These are phyloP conservation scores for Eupelmus urozonus DNA, from an alignment of 2,888 invertebrate species.

Conservation along the genomic window DNA sequence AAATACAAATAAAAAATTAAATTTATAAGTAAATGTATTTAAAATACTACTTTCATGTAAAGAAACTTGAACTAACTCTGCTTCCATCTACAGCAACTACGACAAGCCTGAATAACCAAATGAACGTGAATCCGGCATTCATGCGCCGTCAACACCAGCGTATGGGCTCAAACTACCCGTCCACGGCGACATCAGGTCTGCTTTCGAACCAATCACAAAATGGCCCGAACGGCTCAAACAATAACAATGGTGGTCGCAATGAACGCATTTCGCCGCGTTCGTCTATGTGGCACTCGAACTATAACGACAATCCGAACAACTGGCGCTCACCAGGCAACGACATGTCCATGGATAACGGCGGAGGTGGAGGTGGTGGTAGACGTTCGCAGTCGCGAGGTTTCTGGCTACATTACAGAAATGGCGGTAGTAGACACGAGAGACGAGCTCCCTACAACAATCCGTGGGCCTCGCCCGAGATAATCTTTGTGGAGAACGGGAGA, in stretches of 20 bases:
- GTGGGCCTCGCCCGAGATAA: conserved; percentile 49
- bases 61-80: too few species aligned
- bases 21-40: too few species aligned
- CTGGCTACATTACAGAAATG: conserved; percentile 45
- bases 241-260: conserved; percentile 9
- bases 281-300: conserved; percentile 59
- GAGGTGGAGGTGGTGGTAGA: conserved; percentile 16
- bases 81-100: conserved; percentile 35
- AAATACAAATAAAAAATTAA: too few species aligned
- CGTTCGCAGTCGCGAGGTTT: conserved; percentile 42
- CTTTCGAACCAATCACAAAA: conserved; percentile 54
- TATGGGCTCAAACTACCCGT: conserved; percentile 51
- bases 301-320: conserved; percentile 32
- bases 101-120: conserved; percentile 47
- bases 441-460: conserved; percentile 47
- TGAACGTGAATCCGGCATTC: conserved; percentile 45
- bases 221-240: conserved; percentile 25
- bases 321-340: conserved; percentile 45
- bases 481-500: conserved; percentile 46
- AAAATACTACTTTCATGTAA: too few species aligned
- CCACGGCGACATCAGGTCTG: conserved; percentile 55
- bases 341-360: conserved; percentile 36
- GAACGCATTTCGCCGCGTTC: conserved; percentile 53
- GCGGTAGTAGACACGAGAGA: conserved; percentile 43
- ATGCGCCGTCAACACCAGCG: conserved; percentile 54